Percentiles rank a stretch among this genome's conserved stretches.
Evolutionary conservation across 2,113 vertebrate species (phyloP).

Genomic region (Onychorhynchus coronatus): DNA sequence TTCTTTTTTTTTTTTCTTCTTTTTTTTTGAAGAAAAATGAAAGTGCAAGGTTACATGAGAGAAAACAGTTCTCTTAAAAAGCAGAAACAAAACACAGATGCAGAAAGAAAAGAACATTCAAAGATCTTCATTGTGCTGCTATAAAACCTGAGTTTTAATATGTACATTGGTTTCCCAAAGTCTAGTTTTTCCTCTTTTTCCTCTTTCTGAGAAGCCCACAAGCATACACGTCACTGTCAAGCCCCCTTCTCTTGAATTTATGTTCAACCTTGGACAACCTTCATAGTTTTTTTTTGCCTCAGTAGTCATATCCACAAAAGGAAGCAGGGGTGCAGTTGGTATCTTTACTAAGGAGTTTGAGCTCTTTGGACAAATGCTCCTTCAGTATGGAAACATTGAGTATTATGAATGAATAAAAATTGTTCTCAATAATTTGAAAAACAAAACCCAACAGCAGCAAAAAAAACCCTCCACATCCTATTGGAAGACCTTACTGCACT

Average conservation of each 20-base stretch:
- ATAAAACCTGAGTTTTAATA: not conserved
- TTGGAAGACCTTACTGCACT: not conserved
- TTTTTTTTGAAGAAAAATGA: not conserved
- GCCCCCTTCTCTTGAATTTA: not conserved
- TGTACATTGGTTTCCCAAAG: not conserved
- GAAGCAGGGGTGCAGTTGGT: rapidly evolving
- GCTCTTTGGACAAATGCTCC: rapidly evolving
- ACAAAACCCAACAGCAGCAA: not conserved
- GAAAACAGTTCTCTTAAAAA: not conserved
- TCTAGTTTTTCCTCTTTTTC: not conserved
- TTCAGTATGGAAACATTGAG: not conserved
- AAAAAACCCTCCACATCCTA: rapidly evolving
- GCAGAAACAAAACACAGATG: not conserved
- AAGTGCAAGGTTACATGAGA: not conserved
- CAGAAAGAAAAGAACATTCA: not conserved
- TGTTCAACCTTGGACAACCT: not conserved
- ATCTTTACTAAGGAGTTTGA: not conserved
- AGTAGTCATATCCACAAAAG: not conserved
- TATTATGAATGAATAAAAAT: not conserved
- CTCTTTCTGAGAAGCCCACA: not conserved
- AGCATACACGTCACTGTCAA: not conserved
- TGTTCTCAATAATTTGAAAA: not conserved
- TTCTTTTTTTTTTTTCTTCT: not conserved
- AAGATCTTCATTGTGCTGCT: not conserved
- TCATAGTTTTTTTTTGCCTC: not conserved